Percentiles rank a stretch among this genome's conserved stretches.
Conservation (phyloP, 92 coral and sea anemone genomes). For the Paramuricea clavata region DNA sequence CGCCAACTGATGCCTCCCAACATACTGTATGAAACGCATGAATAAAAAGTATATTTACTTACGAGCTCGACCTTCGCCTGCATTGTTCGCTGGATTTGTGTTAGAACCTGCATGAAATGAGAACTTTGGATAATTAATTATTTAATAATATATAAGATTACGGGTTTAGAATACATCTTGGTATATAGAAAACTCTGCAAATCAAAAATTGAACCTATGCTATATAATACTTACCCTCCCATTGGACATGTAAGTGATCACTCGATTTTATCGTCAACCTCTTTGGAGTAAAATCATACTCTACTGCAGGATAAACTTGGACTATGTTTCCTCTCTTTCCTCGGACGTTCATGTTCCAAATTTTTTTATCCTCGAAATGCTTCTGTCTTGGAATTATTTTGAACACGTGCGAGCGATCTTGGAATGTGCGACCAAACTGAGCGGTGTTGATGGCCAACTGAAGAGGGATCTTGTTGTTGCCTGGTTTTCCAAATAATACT, state of each 20-base stretch:
- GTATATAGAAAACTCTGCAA: too few relatives aligned
- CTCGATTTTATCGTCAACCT: neutral
- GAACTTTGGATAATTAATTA: too few relatives aligned
- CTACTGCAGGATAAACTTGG: constrained; percentile 40
- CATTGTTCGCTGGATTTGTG: constrained; percentile 46
- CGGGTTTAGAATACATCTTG: too few relatives aligned
- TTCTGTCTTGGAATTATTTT: constrained; percentile 69
- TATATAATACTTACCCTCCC: constrained; percentile 84
- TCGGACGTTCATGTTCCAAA: constrained; percentile 73
- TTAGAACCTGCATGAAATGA: neutral
- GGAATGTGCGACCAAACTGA: constrained; percentile 97
- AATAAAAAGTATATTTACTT: constrained; percentile 1
- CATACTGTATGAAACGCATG: neutral
- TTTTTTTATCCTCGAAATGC: constrained; percentile 65
- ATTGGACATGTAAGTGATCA: constrained; percentile 24
- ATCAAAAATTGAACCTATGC: constrained; percentile 21
- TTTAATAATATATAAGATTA: too few relatives aligned
- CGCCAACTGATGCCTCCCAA: too few relatives aligned
- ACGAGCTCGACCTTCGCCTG: constrained; percentile 90
- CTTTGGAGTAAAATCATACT: constrained; percentile 36
- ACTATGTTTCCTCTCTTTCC: constrained; percentile 48
- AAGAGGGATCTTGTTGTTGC: constrained; percentile 75
- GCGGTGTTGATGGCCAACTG: constrained; percentile 97
- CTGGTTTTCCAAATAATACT: constrained; percentile 65
- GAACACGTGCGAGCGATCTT: constrained; percentile 90